A percentile compares a stretch with the other conserved stretches of the same genome.
Conservation (phyloP, 2,113 vertebrate species). For the Eulemur rufifrons region DNA sequence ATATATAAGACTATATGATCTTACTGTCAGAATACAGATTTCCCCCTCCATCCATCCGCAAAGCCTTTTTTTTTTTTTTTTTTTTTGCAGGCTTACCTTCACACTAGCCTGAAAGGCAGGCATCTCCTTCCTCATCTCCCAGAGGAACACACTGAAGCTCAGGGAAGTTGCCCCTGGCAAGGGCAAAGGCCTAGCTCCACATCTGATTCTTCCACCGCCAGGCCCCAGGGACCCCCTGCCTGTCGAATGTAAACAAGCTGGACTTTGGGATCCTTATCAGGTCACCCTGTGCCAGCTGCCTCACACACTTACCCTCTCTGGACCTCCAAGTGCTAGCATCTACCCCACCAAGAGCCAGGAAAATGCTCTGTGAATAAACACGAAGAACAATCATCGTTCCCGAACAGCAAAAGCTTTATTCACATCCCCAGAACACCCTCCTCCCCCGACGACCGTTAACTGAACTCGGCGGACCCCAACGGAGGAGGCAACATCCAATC, state of each 20-base stretch:
- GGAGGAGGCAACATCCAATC: too few relatives aligned
- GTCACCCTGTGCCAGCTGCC: too few relatives aligned
- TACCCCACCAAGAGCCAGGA: too few relatives aligned
- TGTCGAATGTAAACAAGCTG: rapidly evolving
- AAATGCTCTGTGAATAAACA: too few relatives aligned
- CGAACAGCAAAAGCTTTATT: neutral
- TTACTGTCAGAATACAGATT: neutral
- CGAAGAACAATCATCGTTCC: too few relatives aligned
- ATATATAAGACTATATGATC: too few relatives aligned
- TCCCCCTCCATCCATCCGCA: neutral
- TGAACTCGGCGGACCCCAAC: neutral
- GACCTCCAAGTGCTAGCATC: neutral
- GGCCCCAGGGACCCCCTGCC: neutral
- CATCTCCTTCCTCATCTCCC: rapidly evolving
- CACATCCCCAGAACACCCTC: neutral
- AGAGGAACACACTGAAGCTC: too few relatives aligned
- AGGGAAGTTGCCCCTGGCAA: rapidly evolving
- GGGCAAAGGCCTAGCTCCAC: neutral
- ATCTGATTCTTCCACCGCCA: neutral
- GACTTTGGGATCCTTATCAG: neutral
- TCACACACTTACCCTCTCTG: neutral
- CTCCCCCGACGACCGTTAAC: neutral
- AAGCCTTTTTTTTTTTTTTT: neutral
- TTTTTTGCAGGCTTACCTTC: neutral
- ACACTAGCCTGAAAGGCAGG: neutral